Percentiles rank a stretch among this genome's conserved stretches.
Evolutionary conservation across 1,140 invertebrate genomes (phyloP).

Genomic region (Oryzaephilus surinamensis): DNA sequence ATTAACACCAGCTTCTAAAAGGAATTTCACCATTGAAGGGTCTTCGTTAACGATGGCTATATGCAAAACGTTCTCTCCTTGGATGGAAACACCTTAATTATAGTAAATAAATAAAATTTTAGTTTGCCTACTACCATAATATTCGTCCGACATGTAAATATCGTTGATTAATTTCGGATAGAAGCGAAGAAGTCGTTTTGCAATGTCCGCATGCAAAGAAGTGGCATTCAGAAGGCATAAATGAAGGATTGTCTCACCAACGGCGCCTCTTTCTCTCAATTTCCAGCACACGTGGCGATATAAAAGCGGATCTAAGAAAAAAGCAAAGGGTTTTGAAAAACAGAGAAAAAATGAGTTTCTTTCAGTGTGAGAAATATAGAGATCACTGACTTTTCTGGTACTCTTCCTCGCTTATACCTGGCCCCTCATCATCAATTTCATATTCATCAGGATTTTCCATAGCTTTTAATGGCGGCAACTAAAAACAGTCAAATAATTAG

Average conservation of each 20-base stretch:
- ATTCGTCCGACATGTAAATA: conserved; percentile 92
- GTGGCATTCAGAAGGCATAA: conserved; percentile 87
- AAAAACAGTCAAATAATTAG: conserved; percentile 12
- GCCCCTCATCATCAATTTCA: conserved; percentile 64
- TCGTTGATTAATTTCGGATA: conserved; percentile 95
- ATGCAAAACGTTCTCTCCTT: conserved; percentile 84
- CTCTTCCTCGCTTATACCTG: conserved; percentile 41
- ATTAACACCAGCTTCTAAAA: conserved; percentile 84
- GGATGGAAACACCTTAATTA: not conserved
- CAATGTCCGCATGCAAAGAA: conserved; percentile 82
- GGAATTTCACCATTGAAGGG: conserved; percentile 91
- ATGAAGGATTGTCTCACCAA: conserved; percentile 91
- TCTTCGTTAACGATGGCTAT: conserved; percentile 98
- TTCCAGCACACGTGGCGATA: conserved; percentile 89
- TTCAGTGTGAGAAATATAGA: conserved; percentile 1
- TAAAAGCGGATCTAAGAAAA: conserved; percentile 29
- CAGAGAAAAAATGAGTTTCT: not conserved
- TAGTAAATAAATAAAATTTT: conserved; percentile 4
- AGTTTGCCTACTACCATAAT: conserved; percentile 79
- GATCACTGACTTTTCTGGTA: conserved; percentile 35
- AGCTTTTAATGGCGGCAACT: conserved; percentile 59
- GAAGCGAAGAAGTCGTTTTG: conserved; percentile 79
- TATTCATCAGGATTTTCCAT: conserved; percentile 76
- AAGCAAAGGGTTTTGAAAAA: not conserved
- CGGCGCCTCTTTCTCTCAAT: conserved; percentile 82